phyloP scores from a whole-genome alignment of 2,797 vertebrate genomes.

The Bovichtus variegatus region DNA sequence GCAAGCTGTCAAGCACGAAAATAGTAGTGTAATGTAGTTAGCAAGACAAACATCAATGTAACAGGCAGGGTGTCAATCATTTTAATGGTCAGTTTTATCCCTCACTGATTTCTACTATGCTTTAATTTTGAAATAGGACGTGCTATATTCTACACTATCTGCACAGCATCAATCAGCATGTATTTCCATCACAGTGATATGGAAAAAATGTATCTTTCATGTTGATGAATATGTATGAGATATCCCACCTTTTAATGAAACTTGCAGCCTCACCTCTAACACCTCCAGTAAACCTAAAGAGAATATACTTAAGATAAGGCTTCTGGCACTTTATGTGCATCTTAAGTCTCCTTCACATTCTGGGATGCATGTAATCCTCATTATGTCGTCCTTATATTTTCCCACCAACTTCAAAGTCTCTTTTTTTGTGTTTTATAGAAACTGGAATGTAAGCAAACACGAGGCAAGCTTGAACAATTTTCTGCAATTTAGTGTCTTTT shows the following conservation, averaged over 20 bases:
- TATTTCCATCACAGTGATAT: conserved; percentile 8
- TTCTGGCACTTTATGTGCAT: conserved; percentile 23
- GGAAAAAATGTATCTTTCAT: conserved; percentile 2
- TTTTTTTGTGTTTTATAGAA: conserved; percentile 29
- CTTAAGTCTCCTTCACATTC: conserved; percentile 26
- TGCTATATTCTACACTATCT: not conserved
- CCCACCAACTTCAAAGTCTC: conserved; percentile 44
- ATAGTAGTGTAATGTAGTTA: too few relatives aligned
- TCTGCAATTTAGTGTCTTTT: conserved; percentile 20
- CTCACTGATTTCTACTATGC: not conserved
- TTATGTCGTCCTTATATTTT: conserved; percentile 44
- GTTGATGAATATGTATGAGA: conserved; percentile 48
- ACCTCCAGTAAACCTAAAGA: conserved; percentile 18
- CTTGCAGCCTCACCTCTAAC: conserved; percentile 23
- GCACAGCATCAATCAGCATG: conserved; percentile 2
- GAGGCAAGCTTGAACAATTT: conserved; percentile 23
- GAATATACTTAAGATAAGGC: conserved; percentile 26
- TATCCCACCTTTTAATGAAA: conserved; percentile 49
- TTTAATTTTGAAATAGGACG: conserved; percentile 3
- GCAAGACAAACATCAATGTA: conserved; percentile 31
- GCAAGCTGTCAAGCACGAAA: conserved; percentile 22
- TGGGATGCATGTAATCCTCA: conserved; percentile 55
- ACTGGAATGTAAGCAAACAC: conserved; percentile 29
- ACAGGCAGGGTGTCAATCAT: conserved; percentile 22
- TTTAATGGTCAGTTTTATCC: conserved; percentile 12